Base-by-base conservation (phyloP, 2,797 vertebrate genomes). In the Otolemur crassicaudatus region DNA sequence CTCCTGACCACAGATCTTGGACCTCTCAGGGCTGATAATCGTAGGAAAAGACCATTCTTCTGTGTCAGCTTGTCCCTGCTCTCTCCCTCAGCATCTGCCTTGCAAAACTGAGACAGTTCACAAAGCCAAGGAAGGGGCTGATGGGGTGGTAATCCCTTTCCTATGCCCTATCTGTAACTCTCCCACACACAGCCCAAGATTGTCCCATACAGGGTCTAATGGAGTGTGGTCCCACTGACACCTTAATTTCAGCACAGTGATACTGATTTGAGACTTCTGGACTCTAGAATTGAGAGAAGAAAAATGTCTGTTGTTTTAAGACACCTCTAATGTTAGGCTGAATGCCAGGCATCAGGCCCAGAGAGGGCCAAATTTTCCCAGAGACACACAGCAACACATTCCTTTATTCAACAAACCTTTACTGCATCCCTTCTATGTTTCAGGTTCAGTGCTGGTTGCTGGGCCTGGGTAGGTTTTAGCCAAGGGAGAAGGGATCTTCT, bases 131-230 rank as follows among this genome's bases (percentile, higher is more conserved):
- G 31, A 76, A 43, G 84, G 58, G 29, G 31, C 7, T 69, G n/a
- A 37, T 4, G 11, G 5, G 46, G 7, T 58, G 76, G 13, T 14
- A 5, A 40, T 5, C 40, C 22, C 19, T 1, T 0, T 10, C 6
- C 8, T 20, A 9, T 34, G 25, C 27, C 5, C 31, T 34, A 31
- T 81, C 34, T 37, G 31, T 34, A n/a, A 40, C 1, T 8, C 12
- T 31, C 67, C 5, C 31, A 6, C 11, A n/a, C 76, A 67, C 22
- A 89, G 56, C 14, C 76, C 6, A 53, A 53, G 49, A 53, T 53
- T 14, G 49, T 53, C 49, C 49, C 49, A 53, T 53, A 53, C 49
- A 53, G 49, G 14, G 49, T 53, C 49, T 16, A 53, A 53, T 53
- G 14, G 49, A 53, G 49, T 53, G 49, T 53, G 49, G 49, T 16